A percentile compares a stretch with the other conserved stretches of the same genome.
Conservation (phyloP, 1,140 invertebrate species). For the Aphelinus atriplicis region DNA sequence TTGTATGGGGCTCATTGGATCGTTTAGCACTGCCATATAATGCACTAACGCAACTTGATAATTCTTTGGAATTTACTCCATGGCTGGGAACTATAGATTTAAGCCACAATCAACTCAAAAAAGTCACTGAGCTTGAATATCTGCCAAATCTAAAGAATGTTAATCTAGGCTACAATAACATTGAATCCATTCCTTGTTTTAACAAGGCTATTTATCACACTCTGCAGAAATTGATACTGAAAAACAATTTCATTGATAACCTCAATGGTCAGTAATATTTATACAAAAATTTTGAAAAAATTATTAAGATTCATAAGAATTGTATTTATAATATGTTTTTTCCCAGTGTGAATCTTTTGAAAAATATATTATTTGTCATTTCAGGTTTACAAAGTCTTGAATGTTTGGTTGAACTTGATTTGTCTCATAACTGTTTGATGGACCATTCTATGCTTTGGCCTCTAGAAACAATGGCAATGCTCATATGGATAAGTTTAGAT, state of each 20-base stretch:
- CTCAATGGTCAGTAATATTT: conserved; percentile 54
- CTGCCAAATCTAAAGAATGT: conserved; percentile 71
- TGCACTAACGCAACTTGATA: conserved; percentile 66
- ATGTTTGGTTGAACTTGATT: conserved; percentile 69
- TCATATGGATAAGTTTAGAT: conserved; percentile 68
- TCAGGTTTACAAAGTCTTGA: conserved; percentile 65
- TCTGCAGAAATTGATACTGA: conserved; percentile 67
- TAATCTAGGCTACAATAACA: conserved; percentile 72
- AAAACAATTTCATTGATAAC: conserved; percentile 69
- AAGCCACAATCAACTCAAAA: conserved; percentile 68
- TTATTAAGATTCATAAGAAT: neutral
- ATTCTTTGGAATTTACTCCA: conserved; percentile 70
- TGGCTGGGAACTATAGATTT: conserved; percentile 71
- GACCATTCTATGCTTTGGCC: conserved; percentile 69
- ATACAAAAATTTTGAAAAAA: too few relatives aligned
- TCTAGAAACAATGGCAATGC: conserved; percentile 66
- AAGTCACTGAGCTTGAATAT: conserved; percentile 63
- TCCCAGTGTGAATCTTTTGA: too few relatives aligned
- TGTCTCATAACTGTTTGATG: conserved; percentile 73
- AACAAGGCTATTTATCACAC: conserved; percentile 64
- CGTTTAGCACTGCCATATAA: conserved; percentile 71
- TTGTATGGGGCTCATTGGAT: conserved; percentile 71
- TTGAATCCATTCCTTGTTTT: conserved; percentile 69
- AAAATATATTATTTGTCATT: neutral
- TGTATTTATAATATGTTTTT: too few relatives aligned